Base-by-base conservation (phyloP, 2,113 vertebrate genomes). In the Equus przewalskii region DNA sequence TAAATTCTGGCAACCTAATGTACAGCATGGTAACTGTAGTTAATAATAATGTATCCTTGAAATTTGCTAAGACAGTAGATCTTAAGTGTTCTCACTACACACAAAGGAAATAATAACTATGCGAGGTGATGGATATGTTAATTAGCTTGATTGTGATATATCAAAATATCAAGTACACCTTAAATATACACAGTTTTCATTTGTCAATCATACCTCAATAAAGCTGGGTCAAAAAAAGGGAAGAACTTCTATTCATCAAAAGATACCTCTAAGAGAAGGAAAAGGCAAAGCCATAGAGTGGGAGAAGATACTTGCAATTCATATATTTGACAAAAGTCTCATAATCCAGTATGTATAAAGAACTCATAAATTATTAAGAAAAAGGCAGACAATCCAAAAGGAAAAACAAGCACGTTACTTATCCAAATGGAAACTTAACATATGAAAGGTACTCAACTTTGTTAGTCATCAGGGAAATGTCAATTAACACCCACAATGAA, bases 351-450 rank as follows among this genome's bases (percentile, higher is more conserved):
- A 96, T 26, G 83, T 28, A 79, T 8, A 73, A 85, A 81, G 64
- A 79, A 90, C 24, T 64, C 44, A 62, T 51, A 70, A 72, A 79
- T 85, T 54, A 79, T 64, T 92, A 89, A 70, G n/a, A 54, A 95
- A 85, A 95, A 73, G 73, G 30, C 22, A 90, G 22, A 85, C 14
- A 94, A 80, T 41, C 26, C 56, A 73, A 30, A 13, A 89, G 49
- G 24, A 91, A 91, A 81, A 94, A 62, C 14, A 67, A 79, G 18
- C 76, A 49, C 28, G 64, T 64, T 54, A 84, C 44, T 79, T 84
- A 79, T 14, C 44, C 64, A 96, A 85, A 83, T 64, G 22, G 36
- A 94, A 79, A 54, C 15, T 62, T 82, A 79, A 90, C 14, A 73
- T 41, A 64, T 21, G 26, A 51, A 64, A 73, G 14, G 41, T 67